A percentile compares a stretch with the other conserved stretches of the same genome.
Conservation (phyloP, 2,888 invertebrate genomes). For the Rotaria sp. region DNA sequence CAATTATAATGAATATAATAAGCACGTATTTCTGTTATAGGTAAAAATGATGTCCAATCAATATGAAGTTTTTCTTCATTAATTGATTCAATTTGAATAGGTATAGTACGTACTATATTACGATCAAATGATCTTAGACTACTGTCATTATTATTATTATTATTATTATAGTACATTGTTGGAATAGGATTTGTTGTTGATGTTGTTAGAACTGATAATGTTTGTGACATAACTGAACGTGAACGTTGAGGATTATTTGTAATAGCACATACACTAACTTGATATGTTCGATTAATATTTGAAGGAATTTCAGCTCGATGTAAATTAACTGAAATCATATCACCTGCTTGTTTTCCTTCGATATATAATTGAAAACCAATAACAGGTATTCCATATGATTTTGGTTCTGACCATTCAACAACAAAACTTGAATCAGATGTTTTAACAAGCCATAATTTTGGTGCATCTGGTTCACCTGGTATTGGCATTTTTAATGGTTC, state of each 20-base stretch:
- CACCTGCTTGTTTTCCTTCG: background rate
- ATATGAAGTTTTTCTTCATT: background rate
- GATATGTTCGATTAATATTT: slow-evolving; percentile 16
- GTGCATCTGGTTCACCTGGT: slow-evolving; percentile 54
- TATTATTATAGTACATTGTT: too few relatives aligned
- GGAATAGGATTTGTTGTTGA: background rate
- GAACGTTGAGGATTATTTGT: slow-evolving; percentile 6
- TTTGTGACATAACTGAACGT: background rate
- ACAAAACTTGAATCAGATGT: slow-evolving; percentile 50
- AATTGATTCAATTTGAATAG: background rate
- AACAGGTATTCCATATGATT: slow-evolving; percentile 44
- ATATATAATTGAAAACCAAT: slow-evolving; percentile 27
- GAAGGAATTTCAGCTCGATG: slow-evolving; percentile 16
- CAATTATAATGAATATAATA: slow-evolving; percentile 25
- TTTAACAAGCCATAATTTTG: slow-evolving; percentile 51
- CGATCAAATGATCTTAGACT: background rate
- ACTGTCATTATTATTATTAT: too few relatives aligned
- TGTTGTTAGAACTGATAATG: slow-evolving; percentile 8
- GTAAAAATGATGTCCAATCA: background rate
- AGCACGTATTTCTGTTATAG: background rate
- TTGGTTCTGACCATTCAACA: slow-evolving; percentile 55
- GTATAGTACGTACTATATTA: background rate
- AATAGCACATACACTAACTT: slow-evolving; percentile 10
- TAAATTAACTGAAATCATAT: background rate
- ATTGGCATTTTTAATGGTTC: slow-evolving; percentile 43